phyloP scores from a whole-genome alignment of 2,888 invertebrate genomes.

The Agrilus cyanescens region DNA sequence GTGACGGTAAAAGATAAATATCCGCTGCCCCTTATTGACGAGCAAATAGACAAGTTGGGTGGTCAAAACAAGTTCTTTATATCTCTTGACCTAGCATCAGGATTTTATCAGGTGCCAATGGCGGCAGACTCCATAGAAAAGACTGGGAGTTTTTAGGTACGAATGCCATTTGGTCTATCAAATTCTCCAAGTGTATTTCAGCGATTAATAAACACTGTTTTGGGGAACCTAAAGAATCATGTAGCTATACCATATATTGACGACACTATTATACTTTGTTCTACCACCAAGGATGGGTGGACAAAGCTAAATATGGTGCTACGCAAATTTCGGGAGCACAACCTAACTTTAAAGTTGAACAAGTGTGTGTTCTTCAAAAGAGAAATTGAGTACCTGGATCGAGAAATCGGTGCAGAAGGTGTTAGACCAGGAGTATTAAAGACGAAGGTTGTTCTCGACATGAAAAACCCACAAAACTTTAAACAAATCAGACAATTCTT shows the following conservation, averaged over 20 bases:
- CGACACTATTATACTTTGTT: slow-evolving; percentile 11
- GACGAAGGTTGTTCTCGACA: slow-evolving; percentile 11
- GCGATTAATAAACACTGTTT: slow-evolving; percentile 4
- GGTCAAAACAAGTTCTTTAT: slow-evolving; percentile 16
- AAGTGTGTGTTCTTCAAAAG: slow-evolving; percentile 15
- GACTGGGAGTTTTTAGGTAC: slow-evolving; percentile 11
- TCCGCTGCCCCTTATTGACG: too few relatives aligned
- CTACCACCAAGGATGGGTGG: slow-evolving; percentile 6
- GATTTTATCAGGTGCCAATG: slow-evolving; percentile 22
- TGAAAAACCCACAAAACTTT: slow-evolving; percentile 10
- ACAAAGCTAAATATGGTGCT: slow-evolving; percentile 9
- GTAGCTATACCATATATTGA: slow-evolving; percentile 9
- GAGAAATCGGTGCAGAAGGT: slow-evolving; percentile 14
- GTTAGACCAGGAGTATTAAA: slow-evolving; percentile 15
- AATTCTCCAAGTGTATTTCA: slow-evolving; percentile 24
- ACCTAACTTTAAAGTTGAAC: slow-evolving; percentile 13
- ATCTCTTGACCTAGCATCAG: slow-evolving; percentile 18
- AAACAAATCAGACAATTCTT: slow-evolving; percentile 16
- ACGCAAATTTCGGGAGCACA: slow-evolving; percentile 7
- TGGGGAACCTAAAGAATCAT: slow-evolving; percentile 9
- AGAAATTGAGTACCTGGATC: slow-evolving; percentile 13
- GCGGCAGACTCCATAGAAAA: slow-evolving; percentile 14
- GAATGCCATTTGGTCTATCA: slow-evolving; percentile 23
- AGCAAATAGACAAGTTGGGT: slow-evolving; percentile 4
- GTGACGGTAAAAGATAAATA: too few relatives aligned